Evolutionary conservation across 2,797 vertebrate species (phyloP).

Genomic region (Centroberyx gerrardi): DNA sequence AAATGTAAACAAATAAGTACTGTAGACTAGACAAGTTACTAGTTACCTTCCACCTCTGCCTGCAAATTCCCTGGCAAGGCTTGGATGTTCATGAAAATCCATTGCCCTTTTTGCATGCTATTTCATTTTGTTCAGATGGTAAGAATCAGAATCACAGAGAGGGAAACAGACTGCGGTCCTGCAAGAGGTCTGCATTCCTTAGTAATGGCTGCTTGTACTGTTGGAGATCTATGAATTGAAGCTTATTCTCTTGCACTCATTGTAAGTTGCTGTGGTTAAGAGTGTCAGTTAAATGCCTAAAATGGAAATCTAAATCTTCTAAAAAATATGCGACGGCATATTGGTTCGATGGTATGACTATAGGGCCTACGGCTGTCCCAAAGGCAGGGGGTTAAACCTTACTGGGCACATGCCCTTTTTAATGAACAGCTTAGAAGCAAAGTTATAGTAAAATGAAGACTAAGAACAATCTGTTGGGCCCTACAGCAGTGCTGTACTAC

Average conservation of each 20-base stretch:
- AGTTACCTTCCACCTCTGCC: background rate
- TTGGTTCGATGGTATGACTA: background rate
- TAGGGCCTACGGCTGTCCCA: conserved; percentile 24
- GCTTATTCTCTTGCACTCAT: conserved; percentile 5
- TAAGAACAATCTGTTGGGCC: conserved; percentile 72
- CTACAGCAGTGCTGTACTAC: conserved; percentile 71
- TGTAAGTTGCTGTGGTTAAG: background rate
- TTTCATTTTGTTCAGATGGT: conserved; percentile 4
- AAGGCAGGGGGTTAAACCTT: conserved; percentile 42
- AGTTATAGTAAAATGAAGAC: conserved; percentile 63
- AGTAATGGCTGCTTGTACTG: conserved; percentile 4
- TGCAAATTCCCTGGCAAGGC: background rate
- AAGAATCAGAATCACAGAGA: background rate
- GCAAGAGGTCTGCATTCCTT: background rate
- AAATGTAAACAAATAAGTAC: too few species aligned
- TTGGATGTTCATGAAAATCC: background rate
- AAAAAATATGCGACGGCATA: conserved; percentile 15
- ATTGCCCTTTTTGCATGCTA: background rate
- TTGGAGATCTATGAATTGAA: background rate
- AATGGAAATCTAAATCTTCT: conserved; percentile 18
- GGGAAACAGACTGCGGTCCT: background rate
- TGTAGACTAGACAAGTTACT: too few species aligned
- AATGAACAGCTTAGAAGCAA: conserved; percentile 72
- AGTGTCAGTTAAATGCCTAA: background rate
- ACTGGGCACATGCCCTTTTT: conserved; percentile 47